phyloP scores from a whole-genome alignment of 2,888 invertebrate genomes.

The Orthosia gothica region DNA sequence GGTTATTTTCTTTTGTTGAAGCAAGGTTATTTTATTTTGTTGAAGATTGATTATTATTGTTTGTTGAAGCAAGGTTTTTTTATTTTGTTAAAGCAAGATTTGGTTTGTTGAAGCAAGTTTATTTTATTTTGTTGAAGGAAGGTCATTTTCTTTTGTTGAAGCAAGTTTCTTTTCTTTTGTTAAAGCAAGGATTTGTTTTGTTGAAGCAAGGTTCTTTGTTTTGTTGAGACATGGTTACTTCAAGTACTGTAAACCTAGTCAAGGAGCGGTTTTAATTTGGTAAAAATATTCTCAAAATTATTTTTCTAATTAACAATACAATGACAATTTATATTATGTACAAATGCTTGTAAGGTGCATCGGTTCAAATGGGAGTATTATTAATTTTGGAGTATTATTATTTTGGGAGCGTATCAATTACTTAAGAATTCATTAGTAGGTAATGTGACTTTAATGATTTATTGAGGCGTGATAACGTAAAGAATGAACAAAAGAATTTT shows the following conservation, averaged over 20 bases:
- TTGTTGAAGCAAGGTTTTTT: not conserved
- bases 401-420: not conserved
- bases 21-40: too few relatives aligned
- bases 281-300: not conserved
- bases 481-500: not conserved
- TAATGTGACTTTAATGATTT: slow-evolving; percentile 17
- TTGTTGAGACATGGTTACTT: too few relatives aligned
- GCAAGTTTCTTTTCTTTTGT: not conserved
- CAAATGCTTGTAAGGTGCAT: not conserved
- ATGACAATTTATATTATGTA: not conserved
- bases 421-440: slow-evolving; percentile 12
- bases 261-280: not conserved
- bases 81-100: too few relatives aligned
- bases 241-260: not conserved
- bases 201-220: too few relatives aligned
- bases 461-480: not conserved
- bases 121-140: too few relatives aligned
- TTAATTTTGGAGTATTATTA: not conserved
- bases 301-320: not conserved
- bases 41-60: not conserved
- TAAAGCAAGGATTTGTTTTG: too few relatives aligned
- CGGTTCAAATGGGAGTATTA: not conserved
- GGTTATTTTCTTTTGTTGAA: too few relatives aligned
- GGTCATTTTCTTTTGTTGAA: too few relatives aligned
- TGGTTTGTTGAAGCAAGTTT: not conserved